phyloP scores from a whole-genome alignment of 2,797 vertebrate species.

The Valencia hispanica region DNA sequence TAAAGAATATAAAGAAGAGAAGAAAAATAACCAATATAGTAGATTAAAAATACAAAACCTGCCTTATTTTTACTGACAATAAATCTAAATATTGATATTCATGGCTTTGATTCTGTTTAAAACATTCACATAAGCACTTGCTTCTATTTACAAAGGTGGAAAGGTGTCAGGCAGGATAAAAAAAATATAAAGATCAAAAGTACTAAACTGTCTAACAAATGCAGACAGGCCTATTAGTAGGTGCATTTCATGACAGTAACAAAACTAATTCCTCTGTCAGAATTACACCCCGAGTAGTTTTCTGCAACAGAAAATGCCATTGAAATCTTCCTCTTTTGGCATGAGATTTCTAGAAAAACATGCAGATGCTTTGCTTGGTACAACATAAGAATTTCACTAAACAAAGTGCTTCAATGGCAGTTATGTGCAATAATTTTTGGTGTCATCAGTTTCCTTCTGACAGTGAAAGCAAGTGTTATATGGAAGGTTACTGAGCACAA shows the following conservation, averaged over 20 bases:
- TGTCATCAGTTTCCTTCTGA: constrained; percentile 40
- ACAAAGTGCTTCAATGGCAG: constrained; percentile 35
- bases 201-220: constrained; percentile 39
- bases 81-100: constrained; percentile 46
- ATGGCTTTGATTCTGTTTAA: constrained; percentile 51
- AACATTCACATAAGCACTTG: constrained; percentile 33
- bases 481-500: constrained; percentile 44
- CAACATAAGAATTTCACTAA: constrained; percentile 43
- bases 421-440: constrained; percentile 46
- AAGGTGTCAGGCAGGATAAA: constrained; percentile 39
- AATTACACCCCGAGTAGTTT: constrained; percentile 36
- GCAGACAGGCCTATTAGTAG: constrained; percentile 44
- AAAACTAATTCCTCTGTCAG: constrained; percentile 38
- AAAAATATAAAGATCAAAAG: constrained; percentile 55
- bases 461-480: constrained; percentile 34
- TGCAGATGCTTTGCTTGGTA: constrained; percentile 33
- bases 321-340: constrained; percentile 40
- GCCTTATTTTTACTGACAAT: constrained; percentile 14
- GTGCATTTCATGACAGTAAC: constrained; percentile 51
- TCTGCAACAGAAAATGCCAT: constrained; percentile 8
- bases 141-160: constrained; percentile 50
- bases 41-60: constrained; percentile 17
- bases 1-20: constrained; percentile 53
- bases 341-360: constrained; percentile 42
- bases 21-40: constrained; percentile 13